Conservation (phyloP, 2,797 vertebrate species). For the Channallabes apus region DNA sequence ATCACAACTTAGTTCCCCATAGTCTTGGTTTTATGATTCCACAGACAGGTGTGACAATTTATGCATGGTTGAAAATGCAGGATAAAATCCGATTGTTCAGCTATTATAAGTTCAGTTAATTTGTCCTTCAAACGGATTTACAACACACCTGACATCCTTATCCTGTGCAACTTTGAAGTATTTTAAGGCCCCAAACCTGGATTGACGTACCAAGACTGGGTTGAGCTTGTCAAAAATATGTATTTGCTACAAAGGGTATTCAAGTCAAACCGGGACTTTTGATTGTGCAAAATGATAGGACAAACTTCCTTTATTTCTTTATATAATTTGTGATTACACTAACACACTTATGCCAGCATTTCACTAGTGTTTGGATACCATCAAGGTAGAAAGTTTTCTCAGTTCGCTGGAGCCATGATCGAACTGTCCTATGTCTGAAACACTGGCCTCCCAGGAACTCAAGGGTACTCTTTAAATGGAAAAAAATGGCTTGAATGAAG, state of each 20-base stretch:
- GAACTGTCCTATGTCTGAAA: too few relatives aligned
- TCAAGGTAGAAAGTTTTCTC: too few relatives aligned
- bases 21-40: slow-evolving; percentile 21
- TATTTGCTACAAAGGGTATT: neutral
- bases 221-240: neutral
- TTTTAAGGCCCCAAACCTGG: slow-evolving; percentile 78
- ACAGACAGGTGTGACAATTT: neutral
- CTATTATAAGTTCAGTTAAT: neutral
- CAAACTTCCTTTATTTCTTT: too few relatives aligned
- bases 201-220: slow-evolving; percentile 69
- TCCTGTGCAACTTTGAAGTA: neutral
- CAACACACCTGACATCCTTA: neutral
- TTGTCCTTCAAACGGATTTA: neutral
- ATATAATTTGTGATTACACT: too few relatives aligned
- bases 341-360: too few relatives aligned
- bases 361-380: too few relatives aligned
- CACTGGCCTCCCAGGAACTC: too few relatives aligned
- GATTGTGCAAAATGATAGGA: too few relatives aligned
- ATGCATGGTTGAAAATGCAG: neutral
- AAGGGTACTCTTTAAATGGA: too few relatives aligned
- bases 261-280: too few relatives aligned
- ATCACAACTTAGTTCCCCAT: slow-evolving; percentile 14
- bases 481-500: too few relatives aligned
- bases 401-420: too few relatives aligned
- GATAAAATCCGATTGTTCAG: neutral